Evolutionary conservation across 2,888 invertebrate genomes (phyloP).

Genomic region (Apocheima hispidaria): DNA sequence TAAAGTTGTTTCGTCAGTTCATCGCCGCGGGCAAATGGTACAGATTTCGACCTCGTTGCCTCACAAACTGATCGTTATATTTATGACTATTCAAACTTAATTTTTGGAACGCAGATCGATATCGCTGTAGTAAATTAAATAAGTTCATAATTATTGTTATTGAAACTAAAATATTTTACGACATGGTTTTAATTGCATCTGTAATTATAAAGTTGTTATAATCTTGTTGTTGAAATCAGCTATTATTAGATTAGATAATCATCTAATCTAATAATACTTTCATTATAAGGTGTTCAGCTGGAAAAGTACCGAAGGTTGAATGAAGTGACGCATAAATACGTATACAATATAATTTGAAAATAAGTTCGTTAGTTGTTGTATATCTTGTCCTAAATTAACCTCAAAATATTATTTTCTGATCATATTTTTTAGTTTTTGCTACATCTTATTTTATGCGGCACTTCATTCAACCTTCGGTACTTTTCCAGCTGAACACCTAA

Average conservation of each 20-base stretch:
- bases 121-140: background rate
- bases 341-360: no score
- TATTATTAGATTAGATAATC: no score
- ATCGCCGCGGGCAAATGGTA: conserved; percentile 28
- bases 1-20: conserved; percentile 32
- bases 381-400: no score
- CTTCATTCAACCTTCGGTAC: conserved; percentile 2
- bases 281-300: background rate
- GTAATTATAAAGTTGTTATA: background rate
- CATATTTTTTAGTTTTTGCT: no score
- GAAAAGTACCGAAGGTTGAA: conserved; percentile 16
- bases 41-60: conserved; percentile 23
- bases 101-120: conserved; percentile 14
- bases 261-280: no score
- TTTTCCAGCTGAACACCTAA: conserved; percentile 7
- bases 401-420: no score
- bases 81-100: conserved; percentile 10
- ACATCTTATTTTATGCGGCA: background rate
- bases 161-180: background rate
- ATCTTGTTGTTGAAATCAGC: no score
- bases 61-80: conserved; percentile 6
- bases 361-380: no score
- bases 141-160: background rate
- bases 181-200: background rate
- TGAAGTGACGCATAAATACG: background rate